phyloP scores from a whole-genome alignment of 2,888 invertebrate genomes.

The Yponomeuta evonymella region DNA sequence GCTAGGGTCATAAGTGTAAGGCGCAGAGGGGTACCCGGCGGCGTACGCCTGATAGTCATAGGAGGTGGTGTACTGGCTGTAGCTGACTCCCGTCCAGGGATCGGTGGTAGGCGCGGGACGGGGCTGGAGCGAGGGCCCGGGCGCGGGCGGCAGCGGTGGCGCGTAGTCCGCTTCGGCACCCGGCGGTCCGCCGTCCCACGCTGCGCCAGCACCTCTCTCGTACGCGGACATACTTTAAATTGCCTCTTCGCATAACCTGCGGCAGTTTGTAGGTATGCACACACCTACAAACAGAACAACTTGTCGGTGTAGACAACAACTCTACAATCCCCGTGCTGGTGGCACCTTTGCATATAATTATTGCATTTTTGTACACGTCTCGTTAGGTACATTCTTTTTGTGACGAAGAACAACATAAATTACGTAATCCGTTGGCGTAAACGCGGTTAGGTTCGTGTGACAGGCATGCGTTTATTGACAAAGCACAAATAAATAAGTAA shows the following conservation, averaged over 20 bases:
- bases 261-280: conserved; percentile 76
- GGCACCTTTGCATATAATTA: conserved; percentile 30
- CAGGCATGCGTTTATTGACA: conserved; percentile 41
- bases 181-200: conserved; percentile 73
- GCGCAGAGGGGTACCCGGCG: conserved; percentile 36
- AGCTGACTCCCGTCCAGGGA: conserved; percentile 38
- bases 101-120: conserved; percentile 35
- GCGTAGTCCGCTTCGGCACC: conserved; percentile 72
- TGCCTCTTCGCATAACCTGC: conserved; percentile 72
- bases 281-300: conserved; percentile 83
- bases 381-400: conserved; percentile 49
- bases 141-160: conserved; percentile 51
- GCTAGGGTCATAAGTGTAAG: conserved; percentile 47
- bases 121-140: conserved; percentile 45
- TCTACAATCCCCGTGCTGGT: conserved; percentile 52
- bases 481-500: conserved; percentile 34
- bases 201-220: conserved; percentile 37
- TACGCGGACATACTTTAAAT: conserved; percentile 65
- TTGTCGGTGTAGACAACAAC: conserved; percentile 78
- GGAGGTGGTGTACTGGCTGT: conserved; percentile 54
- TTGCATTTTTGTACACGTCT: conserved; percentile 38
- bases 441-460: conserved; percentile 28
- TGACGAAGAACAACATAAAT: conserved; percentile 65
- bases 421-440: conserved; percentile 64
- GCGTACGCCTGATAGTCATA: conserved; percentile 56